These are phyloP conservation scores for Eueremaeus valkanovi DNA, from an alignment of 2,888 invertebrate species.

Conservation along the genomic window DNA sequence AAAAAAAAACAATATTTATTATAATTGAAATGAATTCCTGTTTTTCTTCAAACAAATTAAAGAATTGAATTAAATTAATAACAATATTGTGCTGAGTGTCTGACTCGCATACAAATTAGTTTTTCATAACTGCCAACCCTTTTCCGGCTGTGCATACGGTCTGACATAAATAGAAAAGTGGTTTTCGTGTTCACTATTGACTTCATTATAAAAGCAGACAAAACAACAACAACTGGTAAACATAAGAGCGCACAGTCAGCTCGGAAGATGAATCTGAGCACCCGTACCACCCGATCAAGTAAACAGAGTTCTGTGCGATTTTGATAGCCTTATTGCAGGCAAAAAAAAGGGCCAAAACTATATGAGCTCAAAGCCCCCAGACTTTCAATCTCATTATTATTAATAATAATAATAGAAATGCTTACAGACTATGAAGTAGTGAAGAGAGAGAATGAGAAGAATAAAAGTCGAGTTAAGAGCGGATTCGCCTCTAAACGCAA, in stretches of 20 bases:
- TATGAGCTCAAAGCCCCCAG: background rate
- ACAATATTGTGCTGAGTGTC: too few relatives aligned
- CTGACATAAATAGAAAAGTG: background rate
- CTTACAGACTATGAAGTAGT: background rate
- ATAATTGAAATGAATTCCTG: background rate
- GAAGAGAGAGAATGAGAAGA: background rate
- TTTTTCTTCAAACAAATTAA: background rate
- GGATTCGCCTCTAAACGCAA: background rate
- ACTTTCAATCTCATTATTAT: constrained; percentile 23
- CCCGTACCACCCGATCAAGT: background rate
- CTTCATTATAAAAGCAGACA: background rate
- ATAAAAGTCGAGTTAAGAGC: background rate
- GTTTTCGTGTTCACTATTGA: background rate
- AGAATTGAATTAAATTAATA: background rate
- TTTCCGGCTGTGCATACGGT: background rate
- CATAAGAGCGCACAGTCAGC: background rate
- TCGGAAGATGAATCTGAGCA: background rate
- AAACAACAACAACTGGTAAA: background rate
- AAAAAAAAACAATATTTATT: background rate
- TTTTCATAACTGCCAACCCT: background rate
- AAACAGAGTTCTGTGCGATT: background rate
- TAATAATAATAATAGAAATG: constrained; percentile 3
- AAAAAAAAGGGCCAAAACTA: background rate
- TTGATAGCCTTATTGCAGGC: background rate
- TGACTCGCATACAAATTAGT: constrained; percentile 18